A percentile compares a stretch with the other conserved stretches of the same genome.
phyloP scores from a whole-genome alignment of 1,140 invertebrate genomes.

The Zaprionus kolodkinae region DNA sequence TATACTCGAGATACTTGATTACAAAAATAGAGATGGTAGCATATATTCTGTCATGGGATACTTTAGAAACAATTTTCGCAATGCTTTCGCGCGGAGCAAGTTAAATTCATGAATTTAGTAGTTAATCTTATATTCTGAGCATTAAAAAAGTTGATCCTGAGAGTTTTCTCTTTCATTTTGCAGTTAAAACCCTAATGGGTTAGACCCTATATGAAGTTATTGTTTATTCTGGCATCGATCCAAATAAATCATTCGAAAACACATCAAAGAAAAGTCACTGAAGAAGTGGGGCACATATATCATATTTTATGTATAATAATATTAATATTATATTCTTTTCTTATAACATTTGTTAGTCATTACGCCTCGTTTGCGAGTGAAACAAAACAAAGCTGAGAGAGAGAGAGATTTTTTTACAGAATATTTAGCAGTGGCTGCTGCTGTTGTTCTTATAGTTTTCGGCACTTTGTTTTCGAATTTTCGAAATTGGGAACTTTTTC shows the following conservation, averaged over 20 bases:
- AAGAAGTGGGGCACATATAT: not conserved
- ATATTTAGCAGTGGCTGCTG: constrained; percentile 9
- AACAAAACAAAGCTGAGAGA: constrained; percentile 10
- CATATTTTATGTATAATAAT: not conserved
- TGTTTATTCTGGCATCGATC: not conserved
- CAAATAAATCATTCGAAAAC: not conserved
- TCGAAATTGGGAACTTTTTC: constrained; percentile 30
- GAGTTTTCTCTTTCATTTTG: not conserved
- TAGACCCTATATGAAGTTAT: not conserved
- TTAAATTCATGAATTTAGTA: not conserved
- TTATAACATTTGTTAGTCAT: not conserved
- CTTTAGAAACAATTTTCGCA: constrained; percentile 7
- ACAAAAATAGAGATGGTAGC: constrained; percentile 23
- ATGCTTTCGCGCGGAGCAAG: not conserved
- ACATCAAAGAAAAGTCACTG: not conserved
- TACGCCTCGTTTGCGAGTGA: not conserved
- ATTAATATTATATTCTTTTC: not conserved
- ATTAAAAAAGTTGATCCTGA: not conserved
- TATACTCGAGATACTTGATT: constrained; percentile 15
- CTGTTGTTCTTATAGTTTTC: constrained; percentile 14
- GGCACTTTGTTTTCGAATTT: constrained; percentile 25
- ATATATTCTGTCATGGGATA: constrained; percentile 17
- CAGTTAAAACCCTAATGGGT: not conserved
- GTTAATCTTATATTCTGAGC: not conserved
- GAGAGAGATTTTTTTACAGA: not conserved